These are phyloP conservation scores for Amaurobius ferox DNA, from an alignment of 2,888 invertebrate species.

Conservation along the genomic window DNA sequence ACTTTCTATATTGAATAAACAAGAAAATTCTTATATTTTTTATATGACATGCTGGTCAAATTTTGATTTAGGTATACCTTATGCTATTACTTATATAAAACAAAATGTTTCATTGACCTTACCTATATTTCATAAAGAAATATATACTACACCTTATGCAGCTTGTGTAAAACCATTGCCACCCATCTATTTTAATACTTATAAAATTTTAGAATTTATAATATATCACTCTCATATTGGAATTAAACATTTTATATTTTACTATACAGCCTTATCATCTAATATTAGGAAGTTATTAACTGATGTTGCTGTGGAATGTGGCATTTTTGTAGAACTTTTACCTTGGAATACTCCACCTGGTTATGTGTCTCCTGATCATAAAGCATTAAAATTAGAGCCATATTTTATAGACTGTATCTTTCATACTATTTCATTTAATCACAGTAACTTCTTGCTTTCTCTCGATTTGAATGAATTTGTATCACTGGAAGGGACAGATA, in stretches of 20 bases:
- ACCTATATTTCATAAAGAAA: slow-evolving; percentile 14
- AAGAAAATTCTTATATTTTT: slow-evolving; percentile 2
- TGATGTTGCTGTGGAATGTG: slow-evolving; percentile 23
- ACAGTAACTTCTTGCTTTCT: slow-evolving; percentile 10
- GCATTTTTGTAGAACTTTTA: slow-evolving; percentile 22
- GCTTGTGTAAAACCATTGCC: slow-evolving; percentile 35
- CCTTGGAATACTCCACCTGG: slow-evolving; percentile 33
- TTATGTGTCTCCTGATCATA: neutral
- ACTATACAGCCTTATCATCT: slow-evolving; percentile 32
- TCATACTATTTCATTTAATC: slow-evolving; percentile 25
- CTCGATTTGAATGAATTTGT: slow-evolving; percentile 24
- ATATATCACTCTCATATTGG: slow-evolving; percentile 43
- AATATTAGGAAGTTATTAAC: slow-evolving; percentile 17
- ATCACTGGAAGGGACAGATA: slow-evolving; percentile 9
- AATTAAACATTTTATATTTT: slow-evolving; percentile 38
- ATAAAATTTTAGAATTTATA: slow-evolving; percentile 45
- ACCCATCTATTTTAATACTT: slow-evolving; percentile 9
- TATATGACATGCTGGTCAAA: slow-evolving; percentile 4
- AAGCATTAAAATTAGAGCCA: neutral
- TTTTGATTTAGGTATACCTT: slow-evolving; percentile 15
- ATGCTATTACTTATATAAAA: slow-evolving; percentile 22
- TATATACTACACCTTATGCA: slow-evolving; percentile 6
- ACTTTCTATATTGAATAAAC: slow-evolving; percentile 4
- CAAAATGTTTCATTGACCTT: slow-evolving; percentile 14
- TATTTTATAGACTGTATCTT: slow-evolving; percentile 37